Conservation (phyloP, 2,797 vertebrate species). For the Cossypha caffra region DNA sequence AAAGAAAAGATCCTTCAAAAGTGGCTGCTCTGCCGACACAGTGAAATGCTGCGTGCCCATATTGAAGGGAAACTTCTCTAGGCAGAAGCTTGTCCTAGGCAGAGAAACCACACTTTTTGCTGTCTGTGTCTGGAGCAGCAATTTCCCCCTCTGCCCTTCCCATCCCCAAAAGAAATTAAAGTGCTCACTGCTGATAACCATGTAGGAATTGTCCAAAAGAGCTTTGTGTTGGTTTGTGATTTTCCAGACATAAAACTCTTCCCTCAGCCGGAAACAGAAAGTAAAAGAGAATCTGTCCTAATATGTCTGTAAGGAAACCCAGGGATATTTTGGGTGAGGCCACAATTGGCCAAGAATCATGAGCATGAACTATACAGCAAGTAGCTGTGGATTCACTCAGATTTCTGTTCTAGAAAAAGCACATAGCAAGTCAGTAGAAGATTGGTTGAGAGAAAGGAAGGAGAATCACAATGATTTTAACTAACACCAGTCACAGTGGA, state of each 20-base stretch:
- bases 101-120: background rate
- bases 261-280: background rate
- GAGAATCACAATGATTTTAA: background rate
- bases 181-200: background rate
- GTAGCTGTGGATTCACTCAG: background rate
- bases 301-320: background rate
- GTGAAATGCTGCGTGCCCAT: accelerated
- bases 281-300: background rate
- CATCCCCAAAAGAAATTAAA: background rate
- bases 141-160: background rate
- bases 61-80: background rate
- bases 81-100: background rate
- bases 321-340: background rate
- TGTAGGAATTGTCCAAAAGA: background rate
- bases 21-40: accelerated
- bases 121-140: background rate
- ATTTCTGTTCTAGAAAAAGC: background rate
- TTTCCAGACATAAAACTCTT: background rate
- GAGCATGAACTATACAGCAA: background rate
- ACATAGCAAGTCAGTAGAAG: background rate
- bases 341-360: background rate
- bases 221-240: background rate
- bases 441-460: background rate
- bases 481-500: background rate
- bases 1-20: background rate